phyloP scores from a whole-genome alignment of 2,888 invertebrate genomes.

The Ophion costatus region DNA sequence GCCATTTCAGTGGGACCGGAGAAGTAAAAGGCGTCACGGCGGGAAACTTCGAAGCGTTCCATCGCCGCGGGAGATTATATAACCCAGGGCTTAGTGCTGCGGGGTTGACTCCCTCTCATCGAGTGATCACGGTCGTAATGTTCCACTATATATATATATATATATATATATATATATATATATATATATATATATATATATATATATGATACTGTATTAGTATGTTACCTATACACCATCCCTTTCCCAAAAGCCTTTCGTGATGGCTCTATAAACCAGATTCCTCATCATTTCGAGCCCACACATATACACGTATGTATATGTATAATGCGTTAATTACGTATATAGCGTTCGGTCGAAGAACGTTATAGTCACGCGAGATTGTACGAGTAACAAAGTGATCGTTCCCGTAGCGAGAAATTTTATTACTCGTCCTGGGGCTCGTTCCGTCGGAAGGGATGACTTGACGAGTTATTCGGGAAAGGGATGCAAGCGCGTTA shows the following conservation, averaged over 20 bases:
- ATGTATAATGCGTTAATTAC: conserved; percentile 48
- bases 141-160: not conserved
- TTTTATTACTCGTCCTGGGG: conserved; percentile 55
- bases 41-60: conserved; percentile 35
- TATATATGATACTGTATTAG: conserved; percentile 8
- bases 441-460: conserved; percentile 10
- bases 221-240: conserved; percentile 21
- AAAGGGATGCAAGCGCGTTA: conserved; percentile 9
- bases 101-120: conserved; percentile 31
- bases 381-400: conserved; percentile 38
- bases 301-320: not conserved
- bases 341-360: conserved; percentile 20
- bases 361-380: conserved; percentile 18
- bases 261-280: conserved; percentile 54
- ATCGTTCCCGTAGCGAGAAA: conserved; percentile 42
- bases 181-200: conserved; percentile 13
- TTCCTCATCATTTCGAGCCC: conserved; percentile 47
- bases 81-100: conserved; percentile 28
- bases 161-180: not conserved
- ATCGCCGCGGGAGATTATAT: conserved; percentile 51
- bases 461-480: conserved; percentile 48
- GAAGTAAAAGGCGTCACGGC: conserved; percentile 29
- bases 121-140: conserved; percentile 53
- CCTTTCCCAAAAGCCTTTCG: conserved; percentile 27
- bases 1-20: conserved; percentile 18